A percentile compares a stretch with the other conserved stretches of the same genome.
Conservation (phyloP, 2,888 invertebrate genomes). For the Limenitis camilla region DNA sequence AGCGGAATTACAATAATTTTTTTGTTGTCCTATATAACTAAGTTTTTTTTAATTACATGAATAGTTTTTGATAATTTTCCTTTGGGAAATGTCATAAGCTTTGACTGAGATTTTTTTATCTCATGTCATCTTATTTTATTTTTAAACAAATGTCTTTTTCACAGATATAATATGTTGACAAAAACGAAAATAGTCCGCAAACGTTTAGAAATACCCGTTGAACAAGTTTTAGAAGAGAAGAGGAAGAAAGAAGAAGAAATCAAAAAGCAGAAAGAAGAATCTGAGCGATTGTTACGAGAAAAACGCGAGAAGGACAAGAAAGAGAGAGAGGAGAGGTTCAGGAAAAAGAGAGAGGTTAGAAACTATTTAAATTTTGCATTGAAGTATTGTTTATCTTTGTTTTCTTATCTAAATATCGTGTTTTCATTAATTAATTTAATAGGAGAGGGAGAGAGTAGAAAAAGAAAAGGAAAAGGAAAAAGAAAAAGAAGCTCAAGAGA, state of each 20-base stretch:
- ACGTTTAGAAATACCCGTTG: conserved; percentile 58
- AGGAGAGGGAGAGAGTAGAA: conserved; percentile 52
- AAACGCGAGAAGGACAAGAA: conserved; percentile 41
- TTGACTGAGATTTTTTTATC: too few relatives aligned
- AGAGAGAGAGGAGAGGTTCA: conserved; percentile 55
- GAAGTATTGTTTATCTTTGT: neutral
- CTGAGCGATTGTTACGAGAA: conserved; percentile 37
- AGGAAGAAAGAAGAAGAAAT: conserved; percentile 47
- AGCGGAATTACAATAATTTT: conserved; percentile 42
- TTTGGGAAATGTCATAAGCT: too few relatives aligned
- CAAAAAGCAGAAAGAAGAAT: conserved; percentile 47
- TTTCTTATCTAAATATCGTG: neutral
- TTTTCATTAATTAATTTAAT: neutral
- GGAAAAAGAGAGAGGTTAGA: conserved; percentile 55
- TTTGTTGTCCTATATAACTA: neutral
- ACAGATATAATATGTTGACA: conserved; percentile 62
- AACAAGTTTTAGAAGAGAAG: conserved; percentile 63
- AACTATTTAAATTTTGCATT: too few relatives aligned
- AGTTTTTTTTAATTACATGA: neutral
- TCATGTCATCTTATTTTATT: neutral
- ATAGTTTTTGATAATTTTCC: too few relatives aligned
- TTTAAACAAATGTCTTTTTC: neutral
- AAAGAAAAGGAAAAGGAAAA: too few relatives aligned
- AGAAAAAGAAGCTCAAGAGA: conserved; percentile 23
- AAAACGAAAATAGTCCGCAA: conserved; percentile 60